These are phyloP conservation scores for Tethya wilhelma DNA, from an alignment of 37 sponge, comb jelly and placozoan genomes.

Conservation along the genomic window DNA sequence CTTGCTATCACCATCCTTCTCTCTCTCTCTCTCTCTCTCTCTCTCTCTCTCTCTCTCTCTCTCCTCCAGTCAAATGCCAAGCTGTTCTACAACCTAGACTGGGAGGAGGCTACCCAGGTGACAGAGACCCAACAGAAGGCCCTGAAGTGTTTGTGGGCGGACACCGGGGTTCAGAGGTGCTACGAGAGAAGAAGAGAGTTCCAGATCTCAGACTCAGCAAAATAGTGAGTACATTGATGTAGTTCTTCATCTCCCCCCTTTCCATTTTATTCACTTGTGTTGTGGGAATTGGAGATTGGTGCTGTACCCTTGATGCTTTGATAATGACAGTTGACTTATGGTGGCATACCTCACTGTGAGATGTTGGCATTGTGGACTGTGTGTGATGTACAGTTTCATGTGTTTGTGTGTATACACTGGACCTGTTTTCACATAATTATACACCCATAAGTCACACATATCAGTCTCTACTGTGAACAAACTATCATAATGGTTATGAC, in stretches of 20 bases:
- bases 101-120: conserved; percentile 31
- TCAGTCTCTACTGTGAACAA: too few species aligned
- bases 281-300: too few species aligned
- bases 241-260: too few species aligned
- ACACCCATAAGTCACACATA: too few species aligned
- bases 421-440: too few species aligned
- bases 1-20: too few species aligned
- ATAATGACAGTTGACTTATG: too few species aligned
- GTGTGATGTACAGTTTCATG: not conserved
- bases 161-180: conserved; percentile 69
- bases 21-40: conserved; percentile 44
- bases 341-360: too few species aligned
- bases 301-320: too few species aligned
- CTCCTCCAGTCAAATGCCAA: not conserved
- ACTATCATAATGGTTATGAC: not conserved
- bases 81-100: not conserved
- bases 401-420: not conserved
- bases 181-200: conserved; percentile 92
- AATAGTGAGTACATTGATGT: conserved; percentile 70
- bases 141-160: conserved; percentile 60
- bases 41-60: conserved; percentile 34
- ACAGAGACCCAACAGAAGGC: conserved; percentile 10
- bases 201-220: conserved; percentile 94
- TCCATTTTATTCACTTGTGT: too few species aligned
- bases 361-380: too few species aligned